phyloP scores from a whole-genome alignment of 2,797 vertebrate genomes.

The Halcyon chelicuti region DNA sequence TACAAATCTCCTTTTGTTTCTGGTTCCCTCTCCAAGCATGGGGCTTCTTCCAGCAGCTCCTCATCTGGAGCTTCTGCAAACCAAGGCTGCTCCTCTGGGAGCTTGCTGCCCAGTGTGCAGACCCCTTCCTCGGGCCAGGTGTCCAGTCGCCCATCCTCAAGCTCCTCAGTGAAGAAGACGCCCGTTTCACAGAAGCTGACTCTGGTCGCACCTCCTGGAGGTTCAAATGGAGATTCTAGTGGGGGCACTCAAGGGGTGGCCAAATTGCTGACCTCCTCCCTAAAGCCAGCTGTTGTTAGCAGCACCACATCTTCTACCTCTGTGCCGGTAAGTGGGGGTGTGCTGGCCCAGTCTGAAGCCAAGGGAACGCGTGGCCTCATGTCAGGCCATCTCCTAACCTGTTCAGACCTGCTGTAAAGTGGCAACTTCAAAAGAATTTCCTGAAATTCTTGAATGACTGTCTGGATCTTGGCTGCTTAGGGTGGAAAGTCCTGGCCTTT shows the following conservation, averaged over 20 bases:
- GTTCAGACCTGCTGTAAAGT: background rate
- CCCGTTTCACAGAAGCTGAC: slow-evolving; percentile 83
- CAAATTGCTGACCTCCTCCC: slow-evolving; percentile 84
- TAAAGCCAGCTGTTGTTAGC: slow-evolving; percentile 80
- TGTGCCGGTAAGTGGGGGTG: slow-evolving; percentile 79
- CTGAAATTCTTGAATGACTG: background rate
- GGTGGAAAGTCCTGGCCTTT: background rate
- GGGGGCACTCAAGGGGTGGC: slow-evolving; percentile 86
- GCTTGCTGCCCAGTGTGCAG: slow-evolving; percentile 43
- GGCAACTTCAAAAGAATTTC: background rate
- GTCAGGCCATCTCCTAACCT: background rate
- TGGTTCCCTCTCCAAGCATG: slow-evolving; percentile 74
- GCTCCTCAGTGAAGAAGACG: slow-evolving; percentile 73
- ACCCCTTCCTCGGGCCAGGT: slow-evolving; percentile 60
- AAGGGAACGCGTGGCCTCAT: rapidly evolving
- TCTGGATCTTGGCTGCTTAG: background rate
- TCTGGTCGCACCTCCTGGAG: slow-evolving; percentile 83
- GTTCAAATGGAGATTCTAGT: slow-evolving; percentile 82
- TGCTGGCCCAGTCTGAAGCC: background rate
- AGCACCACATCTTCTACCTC: slow-evolving; percentile 78
- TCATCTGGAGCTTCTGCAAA: slow-evolving; percentile 58
- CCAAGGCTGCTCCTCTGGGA: slow-evolving; percentile 72
- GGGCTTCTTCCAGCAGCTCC: slow-evolving; percentile 70
- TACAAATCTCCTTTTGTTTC: slow-evolving; percentile 78
- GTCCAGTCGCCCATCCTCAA: slow-evolving; percentile 43